Evolutionary conservation across 2,113 vertebrate species (phyloP).

Genomic region (Syrmaticus mikado): DNA sequence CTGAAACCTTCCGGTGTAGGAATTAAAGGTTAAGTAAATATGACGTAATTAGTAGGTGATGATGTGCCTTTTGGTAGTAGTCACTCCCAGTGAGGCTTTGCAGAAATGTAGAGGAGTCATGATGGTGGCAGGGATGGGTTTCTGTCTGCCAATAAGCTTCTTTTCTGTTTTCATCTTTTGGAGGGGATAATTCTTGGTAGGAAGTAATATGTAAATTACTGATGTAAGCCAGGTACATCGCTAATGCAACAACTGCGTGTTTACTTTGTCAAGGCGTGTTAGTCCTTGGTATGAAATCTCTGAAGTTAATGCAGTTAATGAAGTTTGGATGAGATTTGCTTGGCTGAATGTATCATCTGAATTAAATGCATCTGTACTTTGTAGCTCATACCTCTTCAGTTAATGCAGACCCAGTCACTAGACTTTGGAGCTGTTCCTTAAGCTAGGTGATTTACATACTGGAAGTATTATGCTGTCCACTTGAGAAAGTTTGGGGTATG

Average conservation of each 20-base stretch:
- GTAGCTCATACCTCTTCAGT: background rate
- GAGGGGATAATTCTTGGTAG: background rate
- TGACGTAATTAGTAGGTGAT: background rate
- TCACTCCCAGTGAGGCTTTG: background rate
- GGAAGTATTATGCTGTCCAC: background rate
- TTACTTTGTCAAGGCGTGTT: background rate
- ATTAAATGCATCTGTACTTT: background rate
- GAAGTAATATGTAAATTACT: background rate
- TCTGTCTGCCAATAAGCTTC: background rate
- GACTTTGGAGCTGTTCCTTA: background rate
- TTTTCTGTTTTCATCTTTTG: background rate
- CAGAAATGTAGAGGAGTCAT: background rate
- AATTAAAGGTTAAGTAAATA: background rate
- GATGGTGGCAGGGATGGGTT: rapidly evolving
- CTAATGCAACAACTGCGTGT: background rate
- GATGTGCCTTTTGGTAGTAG: background rate
- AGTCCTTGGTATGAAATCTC: background rate
- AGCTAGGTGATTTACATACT: background rate
- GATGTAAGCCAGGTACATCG: background rate
- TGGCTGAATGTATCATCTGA: background rate
- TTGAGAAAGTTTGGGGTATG: background rate
- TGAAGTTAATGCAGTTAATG: background rate
- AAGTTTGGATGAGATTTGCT: background rate
- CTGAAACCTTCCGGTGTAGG: background rate
- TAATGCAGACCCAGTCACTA: background rate